phyloP scores from a whole-genome alignment of 2,888 invertebrate genomes.

The Nymphalis polychloros region DNA sequence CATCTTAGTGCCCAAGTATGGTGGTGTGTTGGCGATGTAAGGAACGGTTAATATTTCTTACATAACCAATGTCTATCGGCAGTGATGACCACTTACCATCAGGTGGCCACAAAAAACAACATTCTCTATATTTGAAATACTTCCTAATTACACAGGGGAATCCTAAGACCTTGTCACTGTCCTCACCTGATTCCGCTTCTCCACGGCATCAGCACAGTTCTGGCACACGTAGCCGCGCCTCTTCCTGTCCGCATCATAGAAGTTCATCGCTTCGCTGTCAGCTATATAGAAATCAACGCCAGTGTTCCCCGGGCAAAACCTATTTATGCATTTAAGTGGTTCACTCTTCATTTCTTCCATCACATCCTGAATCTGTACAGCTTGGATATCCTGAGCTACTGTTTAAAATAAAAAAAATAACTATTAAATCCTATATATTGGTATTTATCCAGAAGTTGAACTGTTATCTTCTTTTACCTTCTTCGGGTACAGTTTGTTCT shows the following conservation, averaged over 20 bases:
- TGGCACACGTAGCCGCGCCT: constrained; percentile 49
- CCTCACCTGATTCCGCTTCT: constrained; percentile 55
- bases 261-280: constrained; percentile 66
- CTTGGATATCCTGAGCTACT: neutral
- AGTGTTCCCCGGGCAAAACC: constrained; percentile 67
- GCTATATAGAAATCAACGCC: constrained; percentile 52
- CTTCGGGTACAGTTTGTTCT: constrained; percentile 44
- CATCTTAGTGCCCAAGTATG: too few species aligned
- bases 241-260: constrained; percentile 62
- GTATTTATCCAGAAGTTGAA: too few species aligned
- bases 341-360: neutral
- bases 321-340: constrained; percentile 78
- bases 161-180: too few species aligned
- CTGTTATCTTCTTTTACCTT: neutral
- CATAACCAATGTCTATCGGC: too few species aligned
- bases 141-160: too few species aligned
- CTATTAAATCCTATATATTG: too few species aligned
- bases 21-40: too few species aligned
- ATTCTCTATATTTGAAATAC: too few species aligned
- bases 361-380: neutral
- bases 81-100: too few species aligned
- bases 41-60: too few species aligned
- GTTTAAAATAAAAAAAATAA: too few species aligned
- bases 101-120: too few species aligned
- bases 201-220: constrained; percentile 46